Conservation (phyloP, 2,113 vertebrate genomes). For the Lasiurus cinereus region DNA sequence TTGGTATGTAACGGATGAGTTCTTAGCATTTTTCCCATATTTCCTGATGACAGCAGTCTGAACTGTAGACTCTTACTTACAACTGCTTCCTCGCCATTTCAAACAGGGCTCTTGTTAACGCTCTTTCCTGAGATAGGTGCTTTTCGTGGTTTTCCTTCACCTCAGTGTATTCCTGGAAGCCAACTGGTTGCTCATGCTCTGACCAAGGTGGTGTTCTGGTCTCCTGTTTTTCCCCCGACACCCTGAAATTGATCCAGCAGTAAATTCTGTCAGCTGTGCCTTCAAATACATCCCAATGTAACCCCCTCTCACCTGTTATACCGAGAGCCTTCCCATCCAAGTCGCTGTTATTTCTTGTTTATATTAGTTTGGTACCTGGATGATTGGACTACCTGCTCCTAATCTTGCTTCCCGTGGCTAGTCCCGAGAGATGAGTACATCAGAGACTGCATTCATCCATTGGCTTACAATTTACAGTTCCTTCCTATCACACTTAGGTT, state of each 20-base stretch:
- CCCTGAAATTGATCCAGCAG: not conserved
- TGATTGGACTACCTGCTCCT: not conserved
- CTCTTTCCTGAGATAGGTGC: not conserved
- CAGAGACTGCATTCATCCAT: not conserved
- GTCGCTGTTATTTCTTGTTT: not conserved
- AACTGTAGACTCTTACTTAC: not conserved
- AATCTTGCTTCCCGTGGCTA: not conserved
- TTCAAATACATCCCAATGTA: not conserved
- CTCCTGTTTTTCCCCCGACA: not conserved
- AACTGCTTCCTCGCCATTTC: not conserved
- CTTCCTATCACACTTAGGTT: not conserved
- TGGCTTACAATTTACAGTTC: not conserved
- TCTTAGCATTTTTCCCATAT: slow-evolving; percentile 24
- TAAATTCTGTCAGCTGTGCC: not conserved
- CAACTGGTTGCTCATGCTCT: not conserved
- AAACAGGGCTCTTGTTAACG: not conserved
- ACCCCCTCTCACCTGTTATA: not conserved
- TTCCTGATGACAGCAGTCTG: slow-evolving; percentile 10
- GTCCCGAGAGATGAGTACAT: not conserved
- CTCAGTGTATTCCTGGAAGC: not conserved
- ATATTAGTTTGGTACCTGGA: not conserved
- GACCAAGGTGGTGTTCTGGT: not conserved
- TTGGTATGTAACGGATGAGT: not conserved
- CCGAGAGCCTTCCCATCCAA: not conserved
- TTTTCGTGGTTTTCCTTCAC: not conserved